Evolutionary conservation across 2,113 vertebrate species (phyloP).

Genomic region (Dendropsophus ebraccatus): DNA sequence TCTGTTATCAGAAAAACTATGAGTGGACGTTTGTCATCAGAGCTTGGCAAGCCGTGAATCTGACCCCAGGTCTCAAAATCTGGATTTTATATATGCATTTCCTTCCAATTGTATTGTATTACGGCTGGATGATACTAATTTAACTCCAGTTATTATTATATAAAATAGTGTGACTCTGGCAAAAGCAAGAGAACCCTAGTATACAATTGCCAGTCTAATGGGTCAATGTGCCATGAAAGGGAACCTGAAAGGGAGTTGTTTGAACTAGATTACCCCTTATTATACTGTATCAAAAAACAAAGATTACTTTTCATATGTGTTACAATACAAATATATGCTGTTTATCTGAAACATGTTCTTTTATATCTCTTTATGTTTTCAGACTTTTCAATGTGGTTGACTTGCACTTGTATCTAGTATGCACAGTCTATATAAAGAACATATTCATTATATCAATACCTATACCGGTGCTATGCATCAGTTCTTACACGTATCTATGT

Average conservation of each 20-base stretch:
- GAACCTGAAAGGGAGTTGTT: not conserved
- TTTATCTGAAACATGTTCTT: not conserved
- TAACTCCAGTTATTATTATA: too few relatives aligned
- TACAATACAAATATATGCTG: not conserved
- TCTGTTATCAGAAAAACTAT: too few relatives aligned
- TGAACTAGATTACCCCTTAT: not conserved
- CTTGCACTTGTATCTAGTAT: slow-evolving; percentile 21
- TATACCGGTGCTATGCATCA: slow-evolving; percentile 5
- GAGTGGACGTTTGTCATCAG: too few relatives aligned
- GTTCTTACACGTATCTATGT: slow-evolving; percentile 19
- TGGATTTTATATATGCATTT: too few relatives aligned
- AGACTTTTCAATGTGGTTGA: slow-evolving; percentile 39
- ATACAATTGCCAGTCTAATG: not conserved
- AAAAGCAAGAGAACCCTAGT: not conserved
- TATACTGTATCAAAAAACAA: too few relatives aligned
- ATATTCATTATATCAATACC: not conserved
- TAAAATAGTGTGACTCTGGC: not conserved
- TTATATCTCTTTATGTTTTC: not conserved
- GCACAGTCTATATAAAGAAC: not conserved
- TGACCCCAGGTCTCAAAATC: too few relatives aligned
- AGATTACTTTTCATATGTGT: not conserved
- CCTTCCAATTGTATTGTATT: too few relatives aligned
- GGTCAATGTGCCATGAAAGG: not conserved
- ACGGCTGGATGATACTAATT: too few relatives aligned
- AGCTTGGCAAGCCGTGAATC: too few relatives aligned